Conservation (phyloP, 2,113 vertebrate genomes). For the Platanista minor region DNA sequence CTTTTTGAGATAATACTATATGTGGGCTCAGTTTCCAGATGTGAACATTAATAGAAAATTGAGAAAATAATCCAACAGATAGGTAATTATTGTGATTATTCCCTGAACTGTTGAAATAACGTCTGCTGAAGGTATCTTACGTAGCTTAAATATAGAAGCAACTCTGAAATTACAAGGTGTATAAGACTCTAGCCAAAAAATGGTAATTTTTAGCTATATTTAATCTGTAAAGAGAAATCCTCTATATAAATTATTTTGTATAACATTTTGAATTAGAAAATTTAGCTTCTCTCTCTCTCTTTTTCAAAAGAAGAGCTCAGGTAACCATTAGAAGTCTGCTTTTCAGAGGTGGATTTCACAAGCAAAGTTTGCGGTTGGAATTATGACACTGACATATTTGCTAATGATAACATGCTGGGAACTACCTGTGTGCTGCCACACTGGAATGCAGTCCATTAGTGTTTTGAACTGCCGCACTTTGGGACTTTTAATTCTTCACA, state of each 20-base stretch:
- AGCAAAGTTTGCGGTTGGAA: constrained; percentile 50
- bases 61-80: background rate
- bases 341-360: constrained; percentile 48
- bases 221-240: constrained; percentile 10
- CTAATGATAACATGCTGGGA: constrained; percentile 72
- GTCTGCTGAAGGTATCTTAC: background rate
- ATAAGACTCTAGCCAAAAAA: background rate
- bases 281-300: background rate
- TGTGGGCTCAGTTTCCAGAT: background rate
- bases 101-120: background rate
- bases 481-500: constrained; percentile 84
- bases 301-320: constrained; percentile 30
- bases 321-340: constrained; percentile 53
- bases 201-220: background rate
- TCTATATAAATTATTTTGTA: background rate
- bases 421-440: constrained; percentile 73
- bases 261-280: constrained; percentile 34
- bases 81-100: background rate
- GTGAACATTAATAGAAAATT: background rate
- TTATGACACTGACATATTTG: constrained; percentile 73
- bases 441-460: constrained; percentile 84
- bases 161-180: background rate
- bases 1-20: background rate
- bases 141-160: background rate
- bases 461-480: constrained; percentile 82